Conservation (phyloP, 2,113 vertebrate species). For the Eolophus roseicapilla region DNA sequence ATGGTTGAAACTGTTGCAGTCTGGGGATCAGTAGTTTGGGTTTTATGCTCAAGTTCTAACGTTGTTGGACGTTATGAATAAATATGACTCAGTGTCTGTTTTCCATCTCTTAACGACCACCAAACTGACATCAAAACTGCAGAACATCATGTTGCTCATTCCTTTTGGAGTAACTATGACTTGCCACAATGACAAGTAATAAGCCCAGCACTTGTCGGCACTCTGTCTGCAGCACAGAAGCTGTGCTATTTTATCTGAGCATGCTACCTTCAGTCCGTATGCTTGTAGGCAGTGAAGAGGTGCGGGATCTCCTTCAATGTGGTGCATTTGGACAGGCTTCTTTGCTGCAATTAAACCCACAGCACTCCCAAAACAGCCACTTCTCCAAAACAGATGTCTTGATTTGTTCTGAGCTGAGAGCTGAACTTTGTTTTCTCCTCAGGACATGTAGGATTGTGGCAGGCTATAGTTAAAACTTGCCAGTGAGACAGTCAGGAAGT, state of each 20-base stretch:
- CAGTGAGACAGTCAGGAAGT: neutral
- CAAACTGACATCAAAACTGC: conserved; percentile 41
- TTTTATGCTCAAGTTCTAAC: neutral
- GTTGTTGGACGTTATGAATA: neutral
- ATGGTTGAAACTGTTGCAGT: neutral
- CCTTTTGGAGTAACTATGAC: conserved; percentile 21
- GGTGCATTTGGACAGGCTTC: neutral
- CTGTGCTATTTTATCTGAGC: neutral
- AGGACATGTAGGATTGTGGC: neutral
- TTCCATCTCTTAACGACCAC: conserved; percentile 16
- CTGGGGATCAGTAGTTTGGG: neutral
- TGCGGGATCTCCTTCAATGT: neutral
- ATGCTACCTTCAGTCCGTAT: rapidly evolving
- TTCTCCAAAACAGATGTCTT: neutral
- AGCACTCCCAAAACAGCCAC: neutral
- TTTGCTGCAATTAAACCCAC: neutral
- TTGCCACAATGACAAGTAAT: neutral
- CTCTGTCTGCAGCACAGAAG: neutral
- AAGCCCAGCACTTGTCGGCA: neutral
- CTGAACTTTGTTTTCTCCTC: neutral
- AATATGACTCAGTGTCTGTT: neutral
- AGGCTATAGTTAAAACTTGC: neutral
- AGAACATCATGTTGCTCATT: conserved; percentile 5
- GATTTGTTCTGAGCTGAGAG: neutral
- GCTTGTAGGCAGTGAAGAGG: neutral